phyloP scores from a whole-genome alignment of 2,113 vertebrate genomes.

The Eira barbara region DNA sequence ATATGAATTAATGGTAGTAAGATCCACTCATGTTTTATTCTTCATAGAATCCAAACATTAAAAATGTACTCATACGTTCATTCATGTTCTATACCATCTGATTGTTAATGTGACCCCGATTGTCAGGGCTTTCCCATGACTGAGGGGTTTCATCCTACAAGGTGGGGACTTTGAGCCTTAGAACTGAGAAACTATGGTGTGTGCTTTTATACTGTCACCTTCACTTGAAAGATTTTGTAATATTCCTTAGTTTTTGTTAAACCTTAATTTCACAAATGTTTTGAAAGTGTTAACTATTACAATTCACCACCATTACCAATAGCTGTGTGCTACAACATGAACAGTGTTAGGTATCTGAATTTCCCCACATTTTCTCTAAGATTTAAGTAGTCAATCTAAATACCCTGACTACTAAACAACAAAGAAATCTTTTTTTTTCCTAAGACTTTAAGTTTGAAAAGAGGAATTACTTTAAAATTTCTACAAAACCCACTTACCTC shows the following conservation, averaged over 20 bases:
- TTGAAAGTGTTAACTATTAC: neutral
- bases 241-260: conserved; percentile 4
- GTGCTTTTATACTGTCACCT: neutral
- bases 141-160: neutral
- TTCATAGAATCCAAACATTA: conserved; percentile 10
- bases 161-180: neutral
- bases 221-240: neutral
- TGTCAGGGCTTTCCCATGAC: neutral
- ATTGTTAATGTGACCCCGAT: neutral
- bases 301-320: neutral
- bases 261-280: neutral
- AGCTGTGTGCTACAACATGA: neutral
- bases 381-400: conserved; percentile 4
- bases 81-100: neutral
- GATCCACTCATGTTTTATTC: neutral
- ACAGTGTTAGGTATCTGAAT: neutral
- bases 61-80: conserved; percentile 42
- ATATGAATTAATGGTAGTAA: neutral
- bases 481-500: neutral
- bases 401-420: neutral
- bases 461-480: conserved; percentile 28
- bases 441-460: conserved; percentile 39
- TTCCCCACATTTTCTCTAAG: conserved; percentile 16
- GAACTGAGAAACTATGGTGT: neutral
- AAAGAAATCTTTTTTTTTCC: neutral